These are phyloP conservation scores for Gibbula magus DNA, from an alignment of 2,888 invertebrate species.

Conservation along the genomic window DNA sequence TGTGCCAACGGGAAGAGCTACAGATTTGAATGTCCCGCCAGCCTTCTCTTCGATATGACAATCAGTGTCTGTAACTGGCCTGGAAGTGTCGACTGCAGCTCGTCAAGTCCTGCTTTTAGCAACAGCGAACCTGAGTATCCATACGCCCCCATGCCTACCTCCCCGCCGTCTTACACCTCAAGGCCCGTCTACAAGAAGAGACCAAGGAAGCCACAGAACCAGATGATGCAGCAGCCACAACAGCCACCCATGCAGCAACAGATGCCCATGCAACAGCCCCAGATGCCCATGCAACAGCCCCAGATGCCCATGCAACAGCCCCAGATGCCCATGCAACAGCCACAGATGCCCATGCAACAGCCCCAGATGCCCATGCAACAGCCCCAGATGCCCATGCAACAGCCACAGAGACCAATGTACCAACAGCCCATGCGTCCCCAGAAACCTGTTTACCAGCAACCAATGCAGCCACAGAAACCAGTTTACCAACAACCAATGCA, in stretches of 20 bases:
- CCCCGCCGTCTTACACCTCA: not conserved
- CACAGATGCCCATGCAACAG: not conserved
- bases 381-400: not conserved
- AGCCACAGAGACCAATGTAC: not conserved
- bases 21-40: constrained; percentile 24
- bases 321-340: not conserved
- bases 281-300: not conserved
- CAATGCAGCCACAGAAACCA: not conserved
- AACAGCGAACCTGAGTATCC: constrained; percentile 2
- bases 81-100: constrained; percentile 18
- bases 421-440: not conserved
- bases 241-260: not conserved
- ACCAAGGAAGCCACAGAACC: not conserved
- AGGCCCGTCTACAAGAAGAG: not conserved
- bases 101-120: not conserved
- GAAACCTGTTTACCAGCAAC: not conserved
- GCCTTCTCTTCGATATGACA: constrained; percentile 21
- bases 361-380: not conserved
- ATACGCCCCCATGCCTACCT: not conserved
- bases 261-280: too few species aligned
- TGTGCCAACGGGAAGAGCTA: constrained; percentile 24
- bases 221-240: not conserved
- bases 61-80: constrained; percentile 30
- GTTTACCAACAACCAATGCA: not conserved
- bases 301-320: not conserved